These are phyloP conservation scores for Andrena bicolor DNA, from an alignment of 2,888 invertebrate genomes.

Conservation along the genomic window DNA sequence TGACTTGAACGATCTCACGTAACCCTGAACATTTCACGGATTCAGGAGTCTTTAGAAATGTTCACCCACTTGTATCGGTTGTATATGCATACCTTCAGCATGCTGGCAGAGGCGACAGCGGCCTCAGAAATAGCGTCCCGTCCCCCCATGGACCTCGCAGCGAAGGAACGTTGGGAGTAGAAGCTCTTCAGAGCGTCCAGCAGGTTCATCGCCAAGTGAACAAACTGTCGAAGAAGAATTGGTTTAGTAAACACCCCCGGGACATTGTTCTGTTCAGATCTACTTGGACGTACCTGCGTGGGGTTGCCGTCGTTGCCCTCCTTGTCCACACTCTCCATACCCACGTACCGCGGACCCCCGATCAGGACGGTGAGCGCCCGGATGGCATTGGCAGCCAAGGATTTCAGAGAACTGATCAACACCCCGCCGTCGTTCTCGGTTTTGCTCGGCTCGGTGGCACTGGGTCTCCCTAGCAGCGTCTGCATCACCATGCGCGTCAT, in stretches of 20 bases:
- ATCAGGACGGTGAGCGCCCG: conserved; percentile 94
- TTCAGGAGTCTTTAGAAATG: background rate
- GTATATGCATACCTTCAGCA: conserved; percentile 88
- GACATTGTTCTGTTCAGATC: too few species aligned
- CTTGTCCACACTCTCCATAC: conserved; percentile 93
- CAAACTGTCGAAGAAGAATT: conserved; percentile 88
- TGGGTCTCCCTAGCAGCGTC: conserved; percentile 92
- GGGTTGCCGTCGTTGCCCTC: conserved; percentile 94
- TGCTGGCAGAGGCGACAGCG: conserved; percentile 94
- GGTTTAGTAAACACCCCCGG: too few species aligned
- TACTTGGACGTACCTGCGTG: conserved; percentile 90
- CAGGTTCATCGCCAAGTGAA: conserved; percentile 95
- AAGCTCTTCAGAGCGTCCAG: conserved; percentile 96
- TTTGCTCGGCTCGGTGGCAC: conserved; percentile 91
- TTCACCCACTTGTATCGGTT: background rate
- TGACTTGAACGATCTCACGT: conserved; percentile 90
- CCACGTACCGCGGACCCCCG: conserved; percentile 89
- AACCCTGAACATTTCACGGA: conserved; percentile 86
- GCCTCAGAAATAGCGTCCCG: conserved; percentile 96
- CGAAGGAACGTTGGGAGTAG: conserved; percentile 95
- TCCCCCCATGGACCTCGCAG: conserved; percentile 93
- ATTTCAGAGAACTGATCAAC: conserved; percentile 94
- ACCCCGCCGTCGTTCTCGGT: conserved; percentile 91
- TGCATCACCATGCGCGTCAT: conserved; percentile 95
- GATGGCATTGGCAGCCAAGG: conserved; percentile 93